A percentile compares a stretch with the other conserved stretches of the same genome.
Conservation (phyloP, 2,888 invertebrate genomes). For the Tanypteryx hageni region DNA sequence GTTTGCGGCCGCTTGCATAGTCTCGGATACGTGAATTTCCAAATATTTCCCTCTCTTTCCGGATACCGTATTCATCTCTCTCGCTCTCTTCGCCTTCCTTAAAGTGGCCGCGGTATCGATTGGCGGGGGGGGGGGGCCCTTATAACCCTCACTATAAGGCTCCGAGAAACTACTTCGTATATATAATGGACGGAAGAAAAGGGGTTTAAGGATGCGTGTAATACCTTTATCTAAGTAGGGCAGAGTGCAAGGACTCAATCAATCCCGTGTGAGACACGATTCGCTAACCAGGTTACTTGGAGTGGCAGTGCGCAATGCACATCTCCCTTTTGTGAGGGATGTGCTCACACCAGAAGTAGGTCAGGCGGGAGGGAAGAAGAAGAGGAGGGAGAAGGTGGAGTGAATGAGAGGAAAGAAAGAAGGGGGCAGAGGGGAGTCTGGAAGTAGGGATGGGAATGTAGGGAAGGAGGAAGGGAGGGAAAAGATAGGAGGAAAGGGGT, state of each 20-base stretch:
- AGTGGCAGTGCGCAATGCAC: not conserved
- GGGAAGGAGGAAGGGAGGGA: not conserved
- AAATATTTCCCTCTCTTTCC: not conserved
- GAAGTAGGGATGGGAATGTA: not conserved
- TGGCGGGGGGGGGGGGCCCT: not conserved
- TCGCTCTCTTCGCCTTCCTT: not conserved
- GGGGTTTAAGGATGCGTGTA: slow-evolving; percentile 1
- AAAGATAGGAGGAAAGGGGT: not conserved
- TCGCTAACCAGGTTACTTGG: slow-evolving; percentile 32
- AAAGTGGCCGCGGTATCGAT: not conserved
- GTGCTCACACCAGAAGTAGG: not conserved
- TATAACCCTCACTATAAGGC: not conserved
- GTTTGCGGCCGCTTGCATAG: no score
- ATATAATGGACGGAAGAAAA: not conserved
- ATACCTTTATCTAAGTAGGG: slow-evolving; percentile 13
- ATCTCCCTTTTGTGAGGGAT: not conserved
- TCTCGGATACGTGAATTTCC: not conserved
- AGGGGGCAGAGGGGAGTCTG: not conserved
- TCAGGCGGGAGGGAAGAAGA: not conserved
- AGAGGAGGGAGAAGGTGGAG: not conserved
- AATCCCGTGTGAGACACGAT: slow-evolving; percentile 5
- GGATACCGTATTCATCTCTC: not conserved
- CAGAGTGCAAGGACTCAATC: slow-evolving; percentile 17
- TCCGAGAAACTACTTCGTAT: not conserved
- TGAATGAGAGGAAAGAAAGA: not conserved